Evolutionary conservation across 64 coral and sea anemone species (phyloP).

Genomic region (Stylophora pistillata): DNA sequence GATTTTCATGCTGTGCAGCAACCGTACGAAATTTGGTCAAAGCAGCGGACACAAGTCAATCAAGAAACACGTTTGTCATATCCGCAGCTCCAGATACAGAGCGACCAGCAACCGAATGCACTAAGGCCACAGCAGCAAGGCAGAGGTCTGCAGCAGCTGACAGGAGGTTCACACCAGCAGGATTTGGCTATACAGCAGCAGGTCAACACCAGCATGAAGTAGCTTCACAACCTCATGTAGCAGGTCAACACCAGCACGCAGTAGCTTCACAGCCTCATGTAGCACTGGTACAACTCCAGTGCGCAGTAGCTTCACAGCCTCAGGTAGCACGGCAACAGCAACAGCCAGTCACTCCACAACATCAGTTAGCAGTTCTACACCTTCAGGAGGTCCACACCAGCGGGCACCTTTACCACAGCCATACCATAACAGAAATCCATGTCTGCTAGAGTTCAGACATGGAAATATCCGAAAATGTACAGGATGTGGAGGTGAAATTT

Average conservation of each 20-base stretch:
- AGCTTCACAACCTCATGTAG: too few relatives aligned
- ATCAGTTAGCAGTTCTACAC: neutral
- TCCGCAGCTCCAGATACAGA: too few relatives aligned
- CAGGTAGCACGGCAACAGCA: neutral
- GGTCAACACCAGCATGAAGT: too few relatives aligned
- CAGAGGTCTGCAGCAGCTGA: neutral
- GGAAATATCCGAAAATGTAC: slow-evolving; percentile 43
- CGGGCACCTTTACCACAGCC: slow-evolving; percentile 13
- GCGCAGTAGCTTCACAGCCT: neutral
- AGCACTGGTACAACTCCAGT: neutral
- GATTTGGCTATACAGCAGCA: too few relatives aligned
- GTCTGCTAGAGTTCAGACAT: slow-evolving; percentile 25
- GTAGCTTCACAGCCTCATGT: neutral
- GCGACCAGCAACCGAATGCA: neutral
- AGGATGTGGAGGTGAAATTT: slow-evolving; percentile 32
- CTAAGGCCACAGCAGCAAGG: neutral
- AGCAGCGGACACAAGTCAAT: neutral
- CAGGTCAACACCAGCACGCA: too few relatives aligned
- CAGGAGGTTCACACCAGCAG: too few relatives aligned
- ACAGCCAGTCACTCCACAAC: neutral
- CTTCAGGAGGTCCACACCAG: neutral
- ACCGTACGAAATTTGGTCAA: too few relatives aligned
- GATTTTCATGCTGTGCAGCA: too few relatives aligned
- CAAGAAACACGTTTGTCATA: neutral
- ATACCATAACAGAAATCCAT: slow-evolving; percentile 47